Evolutionary conservation across 2,797 vertebrate species (phyloP).

Genomic region (Synaphobranchus kaupii): DNA sequence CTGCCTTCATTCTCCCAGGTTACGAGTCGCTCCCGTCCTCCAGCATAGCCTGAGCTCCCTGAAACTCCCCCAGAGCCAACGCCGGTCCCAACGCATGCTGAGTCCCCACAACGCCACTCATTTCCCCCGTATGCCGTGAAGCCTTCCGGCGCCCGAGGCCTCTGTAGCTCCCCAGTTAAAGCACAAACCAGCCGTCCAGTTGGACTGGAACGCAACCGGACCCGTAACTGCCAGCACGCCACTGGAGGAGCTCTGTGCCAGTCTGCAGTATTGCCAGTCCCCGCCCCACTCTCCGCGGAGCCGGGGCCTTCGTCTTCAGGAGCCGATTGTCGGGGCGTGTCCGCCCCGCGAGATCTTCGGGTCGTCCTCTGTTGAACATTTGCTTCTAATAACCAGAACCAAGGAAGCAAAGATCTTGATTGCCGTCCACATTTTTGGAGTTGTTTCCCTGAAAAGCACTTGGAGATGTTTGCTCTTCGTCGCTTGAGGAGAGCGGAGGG

Average conservation of each 20-base stretch:
- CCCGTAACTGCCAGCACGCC: background rate
- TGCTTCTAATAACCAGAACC: background rate
- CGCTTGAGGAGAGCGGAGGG: constrained; percentile 2
- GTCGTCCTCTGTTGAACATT: background rate
- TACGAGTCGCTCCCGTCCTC: background rate
- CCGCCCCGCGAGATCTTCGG: background rate
- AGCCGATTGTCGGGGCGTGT: constrained; percentile 3
- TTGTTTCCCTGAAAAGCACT: background rate
- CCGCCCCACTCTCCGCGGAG: background rate
- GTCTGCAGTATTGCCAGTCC: background rate
- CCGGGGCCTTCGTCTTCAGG: background rate
- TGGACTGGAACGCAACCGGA: background rate
- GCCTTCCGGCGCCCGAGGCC: background rate
- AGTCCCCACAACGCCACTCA: background rate
- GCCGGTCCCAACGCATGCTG: background rate
- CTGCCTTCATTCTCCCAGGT: background rate
- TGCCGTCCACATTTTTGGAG: background rate
- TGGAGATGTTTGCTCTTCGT: background rate
- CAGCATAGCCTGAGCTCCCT: background rate
- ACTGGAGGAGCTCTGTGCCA: background rate
- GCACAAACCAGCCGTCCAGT: background rate
- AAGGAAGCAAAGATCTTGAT: background rate
- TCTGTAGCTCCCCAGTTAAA: background rate
- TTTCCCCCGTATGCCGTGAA: background rate
- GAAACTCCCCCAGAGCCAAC: background rate